Conservation (phyloP, 92 coral and sea anemone species). For the Pocillopora meandrina region DNA sequence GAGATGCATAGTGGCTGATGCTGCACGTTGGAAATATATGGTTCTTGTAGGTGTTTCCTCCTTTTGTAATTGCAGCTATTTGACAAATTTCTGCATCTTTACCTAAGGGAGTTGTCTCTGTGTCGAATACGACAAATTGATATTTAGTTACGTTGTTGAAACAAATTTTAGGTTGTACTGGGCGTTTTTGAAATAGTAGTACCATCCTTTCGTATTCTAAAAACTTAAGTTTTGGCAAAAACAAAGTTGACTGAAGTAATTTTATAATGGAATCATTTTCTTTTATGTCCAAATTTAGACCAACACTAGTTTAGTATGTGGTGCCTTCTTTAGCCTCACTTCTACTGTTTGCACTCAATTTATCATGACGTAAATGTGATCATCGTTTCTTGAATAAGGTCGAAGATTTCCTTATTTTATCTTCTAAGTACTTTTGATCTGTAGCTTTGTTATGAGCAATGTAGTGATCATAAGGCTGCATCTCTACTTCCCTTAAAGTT, state of each 20-base stretch:
- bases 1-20: not conserved
- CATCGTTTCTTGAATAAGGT: conserved; percentile 4
- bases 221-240: not conserved
- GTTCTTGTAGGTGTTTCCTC: not conserved
- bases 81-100: not conserved
- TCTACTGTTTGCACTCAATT: conserved; percentile 1
- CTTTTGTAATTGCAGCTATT: not conserved
- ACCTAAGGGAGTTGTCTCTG: not conserved
- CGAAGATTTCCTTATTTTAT: not conserved
- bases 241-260: not conserved
- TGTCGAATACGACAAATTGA: not conserved
- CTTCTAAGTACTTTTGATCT: not conserved
- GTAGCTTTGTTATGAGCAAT: not conserved
- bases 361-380: conserved; percentile 24
- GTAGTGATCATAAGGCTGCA: not conserved
- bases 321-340: conserved; percentile 53
- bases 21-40: not conserved
- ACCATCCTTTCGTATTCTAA: not conserved
- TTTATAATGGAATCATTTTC: conserved; percentile 12
- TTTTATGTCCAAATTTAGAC: conserved; percentile 34
- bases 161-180: not conserved
- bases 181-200: not conserved
- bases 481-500: not conserved
- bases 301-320: conserved; percentile 38
- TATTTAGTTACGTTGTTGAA: not conserved